A percentile compares a stretch with the other conserved stretches of the same genome.
Conservation (phyloP, 2,797 vertebrate species). For the Mastacembelus armatus region DNA sequence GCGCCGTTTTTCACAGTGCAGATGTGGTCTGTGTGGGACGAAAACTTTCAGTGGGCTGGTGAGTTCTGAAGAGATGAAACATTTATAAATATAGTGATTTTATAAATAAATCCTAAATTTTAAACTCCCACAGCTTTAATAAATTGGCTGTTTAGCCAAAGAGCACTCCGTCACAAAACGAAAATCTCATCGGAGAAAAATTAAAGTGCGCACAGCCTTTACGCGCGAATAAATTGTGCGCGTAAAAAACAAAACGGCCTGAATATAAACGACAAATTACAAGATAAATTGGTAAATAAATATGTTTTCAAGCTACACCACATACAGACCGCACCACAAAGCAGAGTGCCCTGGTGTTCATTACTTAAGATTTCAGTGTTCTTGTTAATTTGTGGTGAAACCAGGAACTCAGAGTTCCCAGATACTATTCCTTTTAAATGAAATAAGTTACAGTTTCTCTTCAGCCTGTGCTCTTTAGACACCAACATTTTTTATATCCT, state of each 20-base stretch:
- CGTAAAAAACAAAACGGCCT: not conserved
- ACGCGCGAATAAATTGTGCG: constrained; percentile 33
- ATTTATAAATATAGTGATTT: not conserved
- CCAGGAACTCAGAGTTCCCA: not conserved
- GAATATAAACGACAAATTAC: not conserved
- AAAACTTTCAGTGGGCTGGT: constrained; percentile 88
- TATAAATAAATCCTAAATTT: not conserved
- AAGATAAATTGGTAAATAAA: too few relatives aligned
- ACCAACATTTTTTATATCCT: too few relatives aligned
- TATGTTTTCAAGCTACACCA: not conserved
- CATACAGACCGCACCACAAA: not conserved
- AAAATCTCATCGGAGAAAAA: too few relatives aligned
- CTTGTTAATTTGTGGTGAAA: not conserved
- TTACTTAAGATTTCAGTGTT: not conserved
- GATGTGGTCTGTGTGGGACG: constrained; percentile 98
- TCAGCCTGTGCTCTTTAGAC: too few relatives aligned
- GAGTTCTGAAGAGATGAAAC: constrained; percentile 47
- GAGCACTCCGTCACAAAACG: not conserved
- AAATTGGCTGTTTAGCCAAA: too few relatives aligned
- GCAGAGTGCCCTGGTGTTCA: not conserved
- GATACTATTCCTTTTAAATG: too few relatives aligned
- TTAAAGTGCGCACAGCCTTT: constrained; percentile 36
- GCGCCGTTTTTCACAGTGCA: constrained; percentile 94
- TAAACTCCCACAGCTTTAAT: not conserved
- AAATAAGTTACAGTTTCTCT: too few relatives aligned